A percentile compares a stretch with the other conserved stretches of the same genome.
phyloP scores from a whole-genome alignment of 2,797 vertebrate genomes.

The Anisognathus igniventris region DNA sequence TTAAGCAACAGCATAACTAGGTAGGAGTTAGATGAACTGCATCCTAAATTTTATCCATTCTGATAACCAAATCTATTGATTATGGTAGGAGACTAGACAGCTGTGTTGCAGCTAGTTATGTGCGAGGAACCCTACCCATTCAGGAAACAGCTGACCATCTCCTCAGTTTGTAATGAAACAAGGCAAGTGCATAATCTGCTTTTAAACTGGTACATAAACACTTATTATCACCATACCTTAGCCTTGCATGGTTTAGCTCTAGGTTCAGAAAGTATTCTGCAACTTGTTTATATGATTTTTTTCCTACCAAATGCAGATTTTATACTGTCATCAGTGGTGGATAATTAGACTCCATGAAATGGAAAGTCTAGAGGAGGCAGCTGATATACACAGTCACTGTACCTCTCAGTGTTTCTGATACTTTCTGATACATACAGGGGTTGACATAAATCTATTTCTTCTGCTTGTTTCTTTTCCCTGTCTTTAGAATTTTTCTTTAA shows the following conservation, averaged over 20 bases:
- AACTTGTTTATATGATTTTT: background rate
- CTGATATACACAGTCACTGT: background rate
- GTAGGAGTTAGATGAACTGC: background rate
- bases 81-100: background rate
- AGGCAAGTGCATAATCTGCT: background rate
- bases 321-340: background rate
- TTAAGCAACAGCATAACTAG: background rate
- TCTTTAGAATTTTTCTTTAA: background rate
- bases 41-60: background rate
- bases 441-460: background rate
- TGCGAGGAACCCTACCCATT: background rate
- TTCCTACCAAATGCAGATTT: background rate
- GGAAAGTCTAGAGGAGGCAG: background rate
- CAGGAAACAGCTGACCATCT: background rate
- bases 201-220: background rate
- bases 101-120: background rate
- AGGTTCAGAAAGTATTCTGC: background rate
- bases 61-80: background rate
- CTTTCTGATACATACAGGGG: background rate
- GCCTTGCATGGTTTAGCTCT: background rate
- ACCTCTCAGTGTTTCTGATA: background rate
- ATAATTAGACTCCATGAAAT: background rate
- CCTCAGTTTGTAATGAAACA: background rate
- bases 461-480: background rate
- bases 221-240: background rate